A percentile compares a stretch with the other conserved stretches of the same genome.
Conservation (phyloP, 2,888 invertebrate species). For the Apotomis turbidana region DNA sequence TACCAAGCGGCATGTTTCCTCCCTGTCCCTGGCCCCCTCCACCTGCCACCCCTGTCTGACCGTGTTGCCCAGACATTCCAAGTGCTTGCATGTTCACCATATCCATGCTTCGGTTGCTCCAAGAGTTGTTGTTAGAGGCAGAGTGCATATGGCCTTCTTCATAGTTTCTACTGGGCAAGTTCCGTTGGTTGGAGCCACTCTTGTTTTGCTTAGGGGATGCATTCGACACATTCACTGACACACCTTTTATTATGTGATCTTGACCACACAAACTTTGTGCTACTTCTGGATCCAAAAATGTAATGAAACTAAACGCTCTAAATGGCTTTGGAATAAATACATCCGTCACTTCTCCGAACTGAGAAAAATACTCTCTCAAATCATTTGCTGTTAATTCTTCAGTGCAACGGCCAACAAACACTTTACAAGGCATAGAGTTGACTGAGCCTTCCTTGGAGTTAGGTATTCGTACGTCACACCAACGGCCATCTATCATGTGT, state of each 20-base stretch:
- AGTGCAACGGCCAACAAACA: conserved; percentile 93
- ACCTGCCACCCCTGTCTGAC: conserved; percentile 73
- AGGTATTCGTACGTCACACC: conserved; percentile 99
- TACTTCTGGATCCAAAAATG: conserved; percentile 91
- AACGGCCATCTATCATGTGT: conserved; percentile 98
- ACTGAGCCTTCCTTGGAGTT: conserved; percentile 93
- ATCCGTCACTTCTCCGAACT: conserved; percentile 93
- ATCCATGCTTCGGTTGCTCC: conserved; percentile 79
- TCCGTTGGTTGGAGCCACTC: conserved; percentile 73
- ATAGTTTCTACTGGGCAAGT: conserved; percentile 74
- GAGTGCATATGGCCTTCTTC: conserved; percentile 77
- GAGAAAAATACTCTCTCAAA: conserved; percentile 90
- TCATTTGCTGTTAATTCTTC: conserved; percentile 92
- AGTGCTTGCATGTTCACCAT: conserved; percentile 81
- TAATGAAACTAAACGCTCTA: conserved; percentile 92
- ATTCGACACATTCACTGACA: conserved; percentile 95
- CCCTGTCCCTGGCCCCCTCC: conserved; percentile 77
- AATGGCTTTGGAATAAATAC: conserved; percentile 95
- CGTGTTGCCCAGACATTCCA: conserved; percentile 76
- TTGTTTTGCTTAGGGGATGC: conserved; percentile 93
- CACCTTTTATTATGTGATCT: conserved; percentile 93
- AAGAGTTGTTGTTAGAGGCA: conserved; percentile 77
- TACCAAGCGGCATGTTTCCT: conserved; percentile 77
- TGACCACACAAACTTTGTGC: conserved; percentile 92
- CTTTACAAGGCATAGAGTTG: conserved; percentile 90